Conservation (phyloP, 2,888 invertebrate species). For the Epicampocera succincta region DNA sequence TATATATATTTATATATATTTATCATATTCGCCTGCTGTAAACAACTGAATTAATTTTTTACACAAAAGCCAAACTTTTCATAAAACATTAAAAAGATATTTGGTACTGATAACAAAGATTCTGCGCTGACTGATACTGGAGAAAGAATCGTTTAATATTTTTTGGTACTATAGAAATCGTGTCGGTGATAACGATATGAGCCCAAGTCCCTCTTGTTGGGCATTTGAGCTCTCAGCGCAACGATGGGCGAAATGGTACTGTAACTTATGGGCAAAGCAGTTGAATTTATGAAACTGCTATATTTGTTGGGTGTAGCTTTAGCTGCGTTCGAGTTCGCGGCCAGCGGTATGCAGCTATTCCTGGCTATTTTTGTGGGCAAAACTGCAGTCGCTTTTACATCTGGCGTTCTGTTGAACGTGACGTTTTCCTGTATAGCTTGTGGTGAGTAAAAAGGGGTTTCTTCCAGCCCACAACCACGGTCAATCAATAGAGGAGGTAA, state of each 20-base stretch:
- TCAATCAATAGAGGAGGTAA: too few species aligned
- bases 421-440: background rate
- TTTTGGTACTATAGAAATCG: slow-evolving; percentile 48
- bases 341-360: background rate
- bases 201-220: background rate
- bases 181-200: slow-evolving; percentile 32
- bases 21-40: too few species aligned
- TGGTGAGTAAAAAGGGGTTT: background rate
- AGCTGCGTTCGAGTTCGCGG: background rate
- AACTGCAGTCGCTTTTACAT: too few species aligned
- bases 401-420: too few species aligned
- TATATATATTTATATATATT: too few species aligned
- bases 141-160: slow-evolving; percentile 21
- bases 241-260: slow-evolving; percentile 24
- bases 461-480: too few species aligned
- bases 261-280: background rate
- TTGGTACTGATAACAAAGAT: background rate
- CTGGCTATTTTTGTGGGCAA: too few species aligned
- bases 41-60: too few species aligned
- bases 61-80: too few species aligned
- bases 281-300: background rate
- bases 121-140: too few species aligned
- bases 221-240: slow-evolving; percentile 23
- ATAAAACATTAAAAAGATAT: too few species aligned
- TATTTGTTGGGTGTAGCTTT: background rate